Evolutionary conservation across 2,797 vertebrate genomes (phyloP), one percentile per base, ranked within the genome.

Genomic region (Pempheris klunzingeri): DNA sequence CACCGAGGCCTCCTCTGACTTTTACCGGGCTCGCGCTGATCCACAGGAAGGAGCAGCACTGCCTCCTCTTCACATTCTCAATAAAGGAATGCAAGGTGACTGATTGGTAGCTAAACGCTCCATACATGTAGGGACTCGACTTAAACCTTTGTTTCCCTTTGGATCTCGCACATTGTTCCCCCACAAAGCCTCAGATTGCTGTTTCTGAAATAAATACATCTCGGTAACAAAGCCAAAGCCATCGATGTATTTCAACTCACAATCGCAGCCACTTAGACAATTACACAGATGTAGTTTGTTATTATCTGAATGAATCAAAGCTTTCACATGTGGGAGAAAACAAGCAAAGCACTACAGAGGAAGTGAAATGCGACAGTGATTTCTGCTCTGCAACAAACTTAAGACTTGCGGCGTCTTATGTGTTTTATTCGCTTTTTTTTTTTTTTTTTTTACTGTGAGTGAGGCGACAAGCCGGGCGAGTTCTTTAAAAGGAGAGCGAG

Each of bases 381-480:
- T 61, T 46, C 59, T 71, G 50, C 64, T 65, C 65, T 7, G 57
- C 36, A n/a, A 62, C 69, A 65, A 78, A 82, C 44, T 85, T 65
- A 14, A 43, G 32, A 76, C n/a, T 66, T 70, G 77, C 75, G 60
- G 63, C 64, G 55, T 85, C 59, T 75, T 66, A 17, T 65, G 77
- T 67, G 71, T 69, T 78, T 81, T 54, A 55, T 83, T 86, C 70
- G 43, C 32, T n/a, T 62, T 60, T n/a, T n/a, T n/a, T n/a, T n/a
- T n/a, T n/a, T n/a, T n/a, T n/a, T n/a, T n/a, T n/a, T 80, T 54
- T 66, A 59, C 80, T 47, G 47, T 20, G 12, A 41, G 80, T 11
- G 12, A 63, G 87, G 87, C 89, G 92, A 93, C 88, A 90, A 81
- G 92, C 82, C 59, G 87, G 78, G 82, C 43, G 82, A 91, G 87